Conservation (phyloP, 2,113 vertebrate species). For the Dicrurus megarhynchus region DNA sequence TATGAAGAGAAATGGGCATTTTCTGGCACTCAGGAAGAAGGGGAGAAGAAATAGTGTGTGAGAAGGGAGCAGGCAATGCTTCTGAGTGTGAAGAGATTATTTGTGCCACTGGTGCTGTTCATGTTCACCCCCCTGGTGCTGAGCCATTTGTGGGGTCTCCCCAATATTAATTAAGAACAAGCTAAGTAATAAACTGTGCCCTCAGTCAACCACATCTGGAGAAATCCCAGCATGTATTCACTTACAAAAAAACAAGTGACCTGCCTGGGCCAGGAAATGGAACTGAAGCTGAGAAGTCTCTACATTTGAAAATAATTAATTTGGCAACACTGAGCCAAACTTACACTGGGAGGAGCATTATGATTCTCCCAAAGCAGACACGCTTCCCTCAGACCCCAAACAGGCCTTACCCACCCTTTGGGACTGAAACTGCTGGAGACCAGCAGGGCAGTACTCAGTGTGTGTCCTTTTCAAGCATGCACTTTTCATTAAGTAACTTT, state of each 20-base stretch:
- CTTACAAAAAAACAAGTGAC: background rate
- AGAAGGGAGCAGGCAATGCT: background rate
- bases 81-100: background rate
- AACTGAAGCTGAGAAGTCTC: background rate
- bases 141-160: background rate
- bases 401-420: background rate
- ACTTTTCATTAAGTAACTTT: conserved; percentile 13
- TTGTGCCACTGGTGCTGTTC: background rate
- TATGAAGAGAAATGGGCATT: background rate
- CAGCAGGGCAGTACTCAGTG: background rate
- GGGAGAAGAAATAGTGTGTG: background rate
- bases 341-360: background rate
- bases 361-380: background rate
- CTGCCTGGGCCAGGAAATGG: background rate
- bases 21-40: background rate
- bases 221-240: background rate
- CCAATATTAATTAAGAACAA: background rate
- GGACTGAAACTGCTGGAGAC: background rate
- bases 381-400: background rate
- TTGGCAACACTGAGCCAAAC: background rate
- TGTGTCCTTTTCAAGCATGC: background rate
- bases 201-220: background rate
- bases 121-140: background rate
- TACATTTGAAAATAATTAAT: background rate
- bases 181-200: background rate